Evolutionary conservation across 2,113 vertebrate species (phyloP), one percentile per base, ranked within the genome.

Genomic region (Platichthys stellatus): DNA sequence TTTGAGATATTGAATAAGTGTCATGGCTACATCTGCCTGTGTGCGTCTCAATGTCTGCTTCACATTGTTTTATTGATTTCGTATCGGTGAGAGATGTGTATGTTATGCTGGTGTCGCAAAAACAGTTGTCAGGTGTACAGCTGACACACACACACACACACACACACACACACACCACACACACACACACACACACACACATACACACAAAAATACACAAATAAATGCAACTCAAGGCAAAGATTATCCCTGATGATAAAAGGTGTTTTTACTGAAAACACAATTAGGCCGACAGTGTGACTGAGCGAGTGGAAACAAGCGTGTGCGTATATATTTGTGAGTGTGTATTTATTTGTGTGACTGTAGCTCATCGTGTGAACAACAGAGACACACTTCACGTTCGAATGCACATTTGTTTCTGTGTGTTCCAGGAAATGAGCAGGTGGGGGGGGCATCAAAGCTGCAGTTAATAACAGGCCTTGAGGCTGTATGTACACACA

Each of bases 391-490:
- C 28, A 38, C 57, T 59, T 47, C 10, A 31, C 21, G 10, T 35
- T 2, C 54, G 31, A 17, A 12, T 47, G 54, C 5, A 11, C 4
- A 31, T 31, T 0, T 51, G 21, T 47, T 4, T 66, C 9, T 75
- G 56, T 47, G 63, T 13, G 28, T 64, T 51, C 24, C 28, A 64
- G 77, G 80, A 81, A 86, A 85, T 82, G 69, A 84, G 76, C 78
- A 87, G 80, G 79, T 75, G 64, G 77, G 71, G 76, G 51, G 69
- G 76, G 73, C 57, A 85, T 89, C 84, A 90, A 91, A 92, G 89
- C 77, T 82, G 49, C 28, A 81, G 84, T 81, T 89, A 91, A 92
- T 91, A 88, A 89, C 86, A 89, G 77, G 74, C 84, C 87, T 86
- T 74, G 63, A 84, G 84, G 72, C 77, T 84, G 78, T 40, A 73